These are phyloP conservation scores for Chroicocephalus ridibundus DNA, from an alignment of 2,113 vertebrate species.

Conservation along the genomic window DNA sequence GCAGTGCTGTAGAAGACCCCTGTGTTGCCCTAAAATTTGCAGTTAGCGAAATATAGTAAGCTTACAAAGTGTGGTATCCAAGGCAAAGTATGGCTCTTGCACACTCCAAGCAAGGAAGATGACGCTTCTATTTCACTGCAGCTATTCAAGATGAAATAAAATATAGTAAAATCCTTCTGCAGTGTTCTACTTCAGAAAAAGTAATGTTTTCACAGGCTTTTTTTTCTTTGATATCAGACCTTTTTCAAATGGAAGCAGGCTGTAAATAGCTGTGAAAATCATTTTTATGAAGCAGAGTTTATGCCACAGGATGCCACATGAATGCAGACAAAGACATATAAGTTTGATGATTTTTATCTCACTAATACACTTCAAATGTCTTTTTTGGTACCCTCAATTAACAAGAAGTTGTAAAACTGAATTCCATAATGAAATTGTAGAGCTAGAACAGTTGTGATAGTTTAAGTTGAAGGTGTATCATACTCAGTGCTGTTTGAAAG, in stretches of 20 bases:
- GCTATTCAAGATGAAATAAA: background rate
- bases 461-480: background rate
- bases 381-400: background rate
- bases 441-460: background rate
- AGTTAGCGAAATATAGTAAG: background rate
- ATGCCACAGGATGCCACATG: background rate
- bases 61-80: background rate
- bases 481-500: background rate
- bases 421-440: background rate
- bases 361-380: background rate
- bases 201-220: background rate
- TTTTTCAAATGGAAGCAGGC: background rate
- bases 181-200: background rate
- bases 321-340: background rate
- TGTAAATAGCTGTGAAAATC: constrained; percentile 38
- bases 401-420: background rate
- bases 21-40: background rate
- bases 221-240: background rate
- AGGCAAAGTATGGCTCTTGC: rapidly evolving
- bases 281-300: background rate
- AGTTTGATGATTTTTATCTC: background rate
- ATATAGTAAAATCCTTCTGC: background rate
- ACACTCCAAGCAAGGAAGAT: background rate
- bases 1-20: background rate
- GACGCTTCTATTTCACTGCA: background rate